Evolutionary conservation across 2,113 vertebrate species (phyloP).

Genomic region (Elachura formosa): DNA sequence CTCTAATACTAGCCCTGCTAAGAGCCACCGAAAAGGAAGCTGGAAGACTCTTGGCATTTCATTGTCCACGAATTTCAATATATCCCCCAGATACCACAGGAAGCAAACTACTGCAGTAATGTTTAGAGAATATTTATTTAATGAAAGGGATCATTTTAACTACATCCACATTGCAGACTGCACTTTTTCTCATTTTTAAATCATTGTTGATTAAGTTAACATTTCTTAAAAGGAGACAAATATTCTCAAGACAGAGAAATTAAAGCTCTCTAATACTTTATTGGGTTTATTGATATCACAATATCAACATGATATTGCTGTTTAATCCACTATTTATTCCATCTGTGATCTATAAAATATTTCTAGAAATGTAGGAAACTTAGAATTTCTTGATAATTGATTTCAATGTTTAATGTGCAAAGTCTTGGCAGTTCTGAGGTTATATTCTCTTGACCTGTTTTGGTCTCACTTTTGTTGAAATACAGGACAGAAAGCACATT

Average conservation of each 20-base stretch:
- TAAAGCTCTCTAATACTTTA: background rate
- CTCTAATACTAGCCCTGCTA: background rate
- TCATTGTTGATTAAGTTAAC: background rate
- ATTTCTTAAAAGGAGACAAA: background rate
- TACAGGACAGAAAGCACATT: background rate
- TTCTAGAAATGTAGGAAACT: background rate
- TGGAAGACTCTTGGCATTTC: background rate
- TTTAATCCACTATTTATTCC: background rate
- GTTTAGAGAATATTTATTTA: background rate
- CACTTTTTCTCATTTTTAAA: background rate
- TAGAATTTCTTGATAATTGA: background rate
- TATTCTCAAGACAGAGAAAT: background rate
- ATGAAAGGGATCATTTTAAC: background rate
- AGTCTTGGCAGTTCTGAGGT: background rate
- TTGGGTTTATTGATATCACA: background rate
- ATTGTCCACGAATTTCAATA: background rate
- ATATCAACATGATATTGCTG: background rate
- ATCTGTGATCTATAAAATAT: background rate
- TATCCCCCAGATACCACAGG: background rate
- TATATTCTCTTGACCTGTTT: background rate
- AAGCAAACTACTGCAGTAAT: background rate
- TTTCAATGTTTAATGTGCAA: background rate
- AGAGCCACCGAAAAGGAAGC: background rate
- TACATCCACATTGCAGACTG: background rate
- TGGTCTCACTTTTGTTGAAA: background rate